These are phyloP conservation scores for Altica lythri DNA, from an alignment of 2,888 invertebrate genomes.

Conservation along the genomic window DNA sequence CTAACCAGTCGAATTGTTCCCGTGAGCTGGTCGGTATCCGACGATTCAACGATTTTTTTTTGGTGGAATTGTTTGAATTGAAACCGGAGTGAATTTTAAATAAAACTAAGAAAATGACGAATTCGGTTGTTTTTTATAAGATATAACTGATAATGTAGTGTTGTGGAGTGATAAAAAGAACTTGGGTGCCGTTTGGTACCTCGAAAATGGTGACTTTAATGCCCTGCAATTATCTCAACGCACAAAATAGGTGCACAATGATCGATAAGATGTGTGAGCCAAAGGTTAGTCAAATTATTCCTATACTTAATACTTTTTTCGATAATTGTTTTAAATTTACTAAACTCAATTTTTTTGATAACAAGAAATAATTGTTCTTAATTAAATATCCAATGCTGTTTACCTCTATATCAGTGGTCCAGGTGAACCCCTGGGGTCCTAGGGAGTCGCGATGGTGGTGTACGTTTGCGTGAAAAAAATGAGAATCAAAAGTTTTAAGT, in stretches of 20 bases:
- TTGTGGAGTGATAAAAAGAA: slow-evolving; percentile 21
- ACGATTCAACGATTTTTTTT: slow-evolving; percentile 10
- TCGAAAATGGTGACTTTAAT: slow-evolving; percentile 68
- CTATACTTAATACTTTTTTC: too few species aligned
- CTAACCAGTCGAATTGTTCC: slow-evolving; percentile 22
- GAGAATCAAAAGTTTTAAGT: too few species aligned
- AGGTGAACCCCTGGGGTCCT: too few species aligned
- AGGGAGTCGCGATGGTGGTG: too few species aligned
- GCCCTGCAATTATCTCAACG: slow-evolving; percentile 69
- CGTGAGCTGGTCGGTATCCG: slow-evolving; percentile 18
- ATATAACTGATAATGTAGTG: slow-evolving; percentile 10
- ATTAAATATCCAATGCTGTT: too few species aligned
- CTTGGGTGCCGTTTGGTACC: slow-evolving; percentile 43
- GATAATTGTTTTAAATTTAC: too few species aligned
- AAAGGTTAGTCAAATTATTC: slow-evolving; percentile 53
- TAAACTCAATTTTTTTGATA: too few species aligned
- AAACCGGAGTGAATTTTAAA: slow-evolving; percentile 9
- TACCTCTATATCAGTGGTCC: too few species aligned
- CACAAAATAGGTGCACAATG: slow-evolving; percentile 58
- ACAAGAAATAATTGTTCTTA: too few species aligned
- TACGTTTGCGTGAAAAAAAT: too few species aligned
- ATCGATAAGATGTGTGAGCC: slow-evolving; percentile 58
- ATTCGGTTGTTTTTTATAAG: not conserved
- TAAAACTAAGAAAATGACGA: not conserved
- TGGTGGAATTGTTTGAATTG: not conserved